These are phyloP conservation scores for Percopsis transmontana DNA, from an alignment of 2,113 vertebrate genomes.

Conservation along the genomic window DNA sequence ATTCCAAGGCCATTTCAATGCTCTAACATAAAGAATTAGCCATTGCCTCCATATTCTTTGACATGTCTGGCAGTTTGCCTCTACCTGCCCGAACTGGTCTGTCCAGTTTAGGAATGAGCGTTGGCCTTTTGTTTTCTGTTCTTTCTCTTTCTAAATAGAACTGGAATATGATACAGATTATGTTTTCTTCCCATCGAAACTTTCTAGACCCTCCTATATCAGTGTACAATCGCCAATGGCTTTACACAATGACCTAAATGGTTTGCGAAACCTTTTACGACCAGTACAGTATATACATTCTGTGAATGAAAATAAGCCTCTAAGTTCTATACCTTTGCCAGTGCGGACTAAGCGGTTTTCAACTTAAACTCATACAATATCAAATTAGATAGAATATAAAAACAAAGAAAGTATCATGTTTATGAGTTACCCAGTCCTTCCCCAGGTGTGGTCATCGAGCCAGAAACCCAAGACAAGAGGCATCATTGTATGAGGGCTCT, in stretches of 20 bases:
- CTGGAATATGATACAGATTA: constrained; percentile 83
- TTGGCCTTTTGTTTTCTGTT: constrained; percentile 81
- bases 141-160: constrained; percentile 76
- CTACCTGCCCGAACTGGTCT: constrained; percentile 93
- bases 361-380: not conserved
- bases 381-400: constrained; percentile 51
- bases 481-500: constrained; percentile 68
- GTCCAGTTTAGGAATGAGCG: constrained; percentile 92
- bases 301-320: constrained; percentile 28
- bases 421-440: constrained; percentile 71
- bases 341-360: constrained; percentile 44
- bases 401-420: constrained; percentile 62
- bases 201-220: constrained; percentile 48
- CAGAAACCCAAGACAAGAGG: constrained; percentile 75
- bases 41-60: constrained; percentile 69
- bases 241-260: constrained; percentile 44
- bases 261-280: constrained; percentile 47
- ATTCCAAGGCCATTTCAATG: constrained; percentile 35
- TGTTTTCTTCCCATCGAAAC: constrained; percentile 72
- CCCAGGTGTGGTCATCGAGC: constrained; percentile 68
- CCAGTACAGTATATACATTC: constrained; percentile 4
- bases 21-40: constrained; percentile 46
- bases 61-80: constrained; percentile 83
- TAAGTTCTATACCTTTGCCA: constrained; percentile 46
- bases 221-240: constrained; percentile 29